A percentile compares a stretch with the other conserved stretches of the same genome.
Conservation (phyloP, 2,113 vertebrate species). For the Apistogramma diplotaenia region DNA sequence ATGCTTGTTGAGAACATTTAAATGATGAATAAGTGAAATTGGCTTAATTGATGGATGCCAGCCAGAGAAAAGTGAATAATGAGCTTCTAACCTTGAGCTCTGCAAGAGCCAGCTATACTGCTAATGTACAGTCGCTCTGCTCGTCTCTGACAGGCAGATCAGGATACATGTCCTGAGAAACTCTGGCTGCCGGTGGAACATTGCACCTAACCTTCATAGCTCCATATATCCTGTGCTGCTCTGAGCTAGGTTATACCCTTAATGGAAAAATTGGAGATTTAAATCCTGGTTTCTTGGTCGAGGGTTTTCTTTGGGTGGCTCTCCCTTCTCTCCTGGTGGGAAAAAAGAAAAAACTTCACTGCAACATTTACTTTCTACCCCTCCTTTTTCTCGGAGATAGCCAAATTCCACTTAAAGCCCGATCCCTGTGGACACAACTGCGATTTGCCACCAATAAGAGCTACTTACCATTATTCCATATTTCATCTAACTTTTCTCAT, state of each 20-base stretch:
- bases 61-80: conserved; percentile 37
- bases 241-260: conserved; percentile 47
- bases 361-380: conserved; percentile 53
- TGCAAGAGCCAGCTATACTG: neutral
- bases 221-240: conserved; percentile 56
- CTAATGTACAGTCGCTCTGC: conserved; percentile 5
- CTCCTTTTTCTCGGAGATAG: conserved; percentile 41
- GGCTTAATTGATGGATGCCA: conserved; percentile 13
- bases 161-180: conserved; percentile 24
- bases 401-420: conserved; percentile 69
- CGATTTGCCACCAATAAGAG: conserved; percentile 45
- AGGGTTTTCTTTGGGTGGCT: conserved; percentile 71
- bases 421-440: conserved; percentile 42
- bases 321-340: conserved; percentile 65
- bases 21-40: too few species aligned
- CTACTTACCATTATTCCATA: conserved; percentile 43
- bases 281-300: conserved; percentile 61
- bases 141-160: conserved; percentile 25
- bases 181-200: conserved; percentile 74
- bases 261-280: conserved; percentile 71
- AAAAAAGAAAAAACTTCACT: conserved; percentile 62
- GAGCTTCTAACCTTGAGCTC: conserved; percentile 8
- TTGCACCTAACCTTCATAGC: conserved; percentile 49
- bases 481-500: conserved; percentile 24
- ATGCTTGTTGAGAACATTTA: conserved; percentile 1